Evolutionary conservation across 2,888 invertebrate species (phyloP).

Genomic region (Danaus chrysippus): DNA sequence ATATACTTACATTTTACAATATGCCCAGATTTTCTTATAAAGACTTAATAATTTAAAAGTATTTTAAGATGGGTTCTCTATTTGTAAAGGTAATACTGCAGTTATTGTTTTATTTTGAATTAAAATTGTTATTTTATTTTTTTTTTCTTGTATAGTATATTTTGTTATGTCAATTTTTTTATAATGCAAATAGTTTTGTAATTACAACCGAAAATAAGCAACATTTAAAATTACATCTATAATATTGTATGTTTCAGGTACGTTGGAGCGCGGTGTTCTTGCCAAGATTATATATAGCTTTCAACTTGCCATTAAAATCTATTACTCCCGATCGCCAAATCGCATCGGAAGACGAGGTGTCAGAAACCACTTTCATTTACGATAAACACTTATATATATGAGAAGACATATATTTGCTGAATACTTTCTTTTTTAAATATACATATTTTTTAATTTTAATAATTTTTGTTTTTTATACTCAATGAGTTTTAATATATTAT

Average conservation of each 20-base stretch:
- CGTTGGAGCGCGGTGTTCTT: constrained; percentile 42
- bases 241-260: constrained; percentile 28
- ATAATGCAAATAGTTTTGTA: background rate
- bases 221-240: constrained; percentile 33
- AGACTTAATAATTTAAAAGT: no score
- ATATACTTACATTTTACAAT: no score
- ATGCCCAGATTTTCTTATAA: no score
- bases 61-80: no score
- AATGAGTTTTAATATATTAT: background rate
- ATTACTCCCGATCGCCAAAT: constrained; percentile 55
- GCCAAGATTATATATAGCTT: constrained; percentile 68
- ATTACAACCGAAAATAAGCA: constrained; percentile 30
- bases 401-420: background rate
- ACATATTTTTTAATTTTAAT: background rate
- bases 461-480: background rate
- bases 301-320: constrained; percentile 48
- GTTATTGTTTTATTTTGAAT: no score
- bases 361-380: constrained; percentile 23
- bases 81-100: no score
- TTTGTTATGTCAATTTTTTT: background rate
- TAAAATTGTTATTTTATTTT: no score
- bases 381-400: constrained; percentile 10
- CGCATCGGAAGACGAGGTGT: constrained; percentile 44
- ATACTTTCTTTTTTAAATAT: background rate
- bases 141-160: no score